Evolutionary conservation across 1,140 invertebrate genomes (phyloP), one percentile per base, ranked within the genome.

Genomic region (Drosophila nebulosa): DNA sequence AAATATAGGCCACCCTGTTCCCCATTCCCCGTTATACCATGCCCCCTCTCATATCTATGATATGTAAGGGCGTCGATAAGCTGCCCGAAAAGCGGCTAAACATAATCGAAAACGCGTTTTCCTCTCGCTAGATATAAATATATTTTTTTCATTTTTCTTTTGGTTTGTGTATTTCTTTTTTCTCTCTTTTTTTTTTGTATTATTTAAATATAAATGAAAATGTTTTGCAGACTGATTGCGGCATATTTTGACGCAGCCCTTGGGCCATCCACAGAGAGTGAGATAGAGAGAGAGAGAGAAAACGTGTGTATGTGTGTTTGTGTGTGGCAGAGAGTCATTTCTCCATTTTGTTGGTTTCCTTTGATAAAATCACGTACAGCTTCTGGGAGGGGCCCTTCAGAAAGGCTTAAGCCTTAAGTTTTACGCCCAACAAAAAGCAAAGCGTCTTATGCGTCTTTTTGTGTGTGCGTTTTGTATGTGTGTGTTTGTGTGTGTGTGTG

Each of bases 311-410:
- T 32, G 21, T 16, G 27, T 2, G 14, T 14, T 18, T 59, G 50
- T 35, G 16, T 51, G 59, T 30, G 56, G 35, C 39, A 50, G 63
- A 30, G 52, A 50, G 42, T 58, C 50, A 56, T 68, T 66, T 68
- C 30, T 53, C 65, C 64, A 63, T 70, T 83, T 78, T 64, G 77
- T 69, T 72, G 26, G 24, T 81, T 88, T 68, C 59, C 81, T 86
- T 86, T 86, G 81, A 86, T 86, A 86, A 88, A 86, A 86, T 86
- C 81, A 86, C 81, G 81, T 86, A 88, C 83, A 64, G 83, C 81
- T 77, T 88, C 74, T 85, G 75, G 67, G 61, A 64, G 69, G 67
- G 39, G 61, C 74, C 65, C 74, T 66, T 68, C 59, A 69, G 60
- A 86, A 80, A 74, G 70, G 69, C 66, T 76, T 76, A 69, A 76